Conservation (phyloP, 2,888 invertebrate genomes). For the Ornithoptera alexandrae region DNA sequence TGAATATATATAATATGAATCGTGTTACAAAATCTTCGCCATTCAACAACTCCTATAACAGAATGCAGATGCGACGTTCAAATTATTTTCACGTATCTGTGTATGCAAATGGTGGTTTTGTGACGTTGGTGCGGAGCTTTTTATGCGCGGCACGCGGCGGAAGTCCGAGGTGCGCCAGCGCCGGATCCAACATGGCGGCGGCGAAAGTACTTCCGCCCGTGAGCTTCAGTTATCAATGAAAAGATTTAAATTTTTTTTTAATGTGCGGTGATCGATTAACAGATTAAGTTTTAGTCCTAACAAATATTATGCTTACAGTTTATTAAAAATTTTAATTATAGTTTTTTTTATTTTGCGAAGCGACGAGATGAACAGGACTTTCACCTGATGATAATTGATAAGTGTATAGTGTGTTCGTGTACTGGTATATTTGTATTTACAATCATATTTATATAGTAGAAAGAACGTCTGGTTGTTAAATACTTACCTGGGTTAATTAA, state of each 20-base stretch:
- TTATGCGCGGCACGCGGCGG: constrained; percentile 76
- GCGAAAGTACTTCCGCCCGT: constrained; percentile 77
- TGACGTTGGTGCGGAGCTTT: constrained; percentile 71
- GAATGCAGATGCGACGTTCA: constrained; percentile 45
- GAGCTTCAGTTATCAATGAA: constrained; percentile 70
- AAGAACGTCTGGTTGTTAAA: too few species aligned
- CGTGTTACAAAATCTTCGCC: constrained; percentile 4
- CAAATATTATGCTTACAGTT: neutral
- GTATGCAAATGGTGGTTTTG: constrained; percentile 69
- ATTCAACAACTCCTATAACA: constrained; percentile 21
- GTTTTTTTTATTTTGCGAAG: neutral
- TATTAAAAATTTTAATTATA: neutral
- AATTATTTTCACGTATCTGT: constrained; percentile 67
- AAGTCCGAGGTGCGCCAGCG: constrained; percentile 73
- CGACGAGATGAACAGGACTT: too few species aligned
- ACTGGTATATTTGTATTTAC: neutral
- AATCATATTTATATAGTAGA: neutral
- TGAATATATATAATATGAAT: neutral
- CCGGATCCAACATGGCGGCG: constrained; percentile 78
- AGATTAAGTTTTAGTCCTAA: neutral
- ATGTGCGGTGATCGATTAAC: constrained; percentile 33
- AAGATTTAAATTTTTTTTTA: constrained; percentile 42
- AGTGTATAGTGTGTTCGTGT: neutral
- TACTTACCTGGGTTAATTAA: too few species aligned
- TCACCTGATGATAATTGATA: too few species aligned